These are phyloP conservation scores for Drosophila testacea DNA, from an alignment of 2,888 invertebrate species.

Conservation along the genomic window DNA sequence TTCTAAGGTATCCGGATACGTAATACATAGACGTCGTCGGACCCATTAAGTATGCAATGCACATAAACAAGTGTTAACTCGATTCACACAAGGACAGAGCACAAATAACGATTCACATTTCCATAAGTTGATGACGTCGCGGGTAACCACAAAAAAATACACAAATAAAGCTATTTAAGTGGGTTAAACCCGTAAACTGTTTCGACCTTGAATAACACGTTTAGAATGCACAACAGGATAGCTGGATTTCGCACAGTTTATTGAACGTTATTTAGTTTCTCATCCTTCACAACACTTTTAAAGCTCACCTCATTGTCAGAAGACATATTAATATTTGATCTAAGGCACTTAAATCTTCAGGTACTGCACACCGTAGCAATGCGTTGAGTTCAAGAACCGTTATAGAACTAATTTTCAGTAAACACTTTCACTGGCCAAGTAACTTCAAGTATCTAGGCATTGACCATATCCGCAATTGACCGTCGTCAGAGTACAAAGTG, in stretches of 20 bases:
- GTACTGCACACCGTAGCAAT: conserved; percentile 13
- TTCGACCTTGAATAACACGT: conserved; percentile 37
- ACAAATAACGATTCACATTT: conserved; percentile 25
- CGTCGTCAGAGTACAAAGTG: conserved; percentile 24
- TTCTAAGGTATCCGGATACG: conserved; percentile 31
- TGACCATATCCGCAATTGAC: conserved; percentile 11
- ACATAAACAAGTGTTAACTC: conserved; percentile 25
- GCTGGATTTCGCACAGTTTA: conserved; percentile 5
- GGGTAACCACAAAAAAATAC: conserved; percentile 25
- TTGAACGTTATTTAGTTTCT: not conserved
- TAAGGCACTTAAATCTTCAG: not conserved
- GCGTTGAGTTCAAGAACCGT: conserved; percentile 24
- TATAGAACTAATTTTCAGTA: conserved; percentile 43
- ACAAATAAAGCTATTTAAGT: conserved; percentile 30
- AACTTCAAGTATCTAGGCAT: conserved; percentile 23
- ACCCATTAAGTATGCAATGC: conserved; percentile 51
- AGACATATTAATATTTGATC: conserved; percentile 34
- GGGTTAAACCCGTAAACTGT: conserved; percentile 33
- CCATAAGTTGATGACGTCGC: conserved; percentile 23
- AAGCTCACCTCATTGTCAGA: conserved; percentile 27
- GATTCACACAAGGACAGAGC: conserved; percentile 20
- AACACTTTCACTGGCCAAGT: conserved; percentile 41
- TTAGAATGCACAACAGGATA: conserved; percentile 37
- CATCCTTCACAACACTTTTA: conserved; percentile 26
- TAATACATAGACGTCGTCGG: conserved; percentile 33